phyloP scores from a whole-genome alignment of 2,797 vertebrate genomes.

The Intellagama lesueurii region DNA sequence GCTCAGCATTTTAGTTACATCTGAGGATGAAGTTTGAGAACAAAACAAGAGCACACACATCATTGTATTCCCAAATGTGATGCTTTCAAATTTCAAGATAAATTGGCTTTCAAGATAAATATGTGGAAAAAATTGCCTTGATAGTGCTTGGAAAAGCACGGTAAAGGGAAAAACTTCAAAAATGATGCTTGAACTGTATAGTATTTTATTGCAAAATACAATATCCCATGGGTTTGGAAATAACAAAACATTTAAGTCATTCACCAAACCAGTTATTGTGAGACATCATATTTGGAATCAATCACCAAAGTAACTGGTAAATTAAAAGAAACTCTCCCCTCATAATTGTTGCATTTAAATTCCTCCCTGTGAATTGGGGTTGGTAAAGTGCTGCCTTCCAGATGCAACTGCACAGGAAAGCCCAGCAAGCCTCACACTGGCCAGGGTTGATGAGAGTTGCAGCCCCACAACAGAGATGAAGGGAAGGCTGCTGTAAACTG shows the following conservation, averaged over 20 bases:
- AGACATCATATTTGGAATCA: background rate
- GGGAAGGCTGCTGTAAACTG: too few relatives aligned
- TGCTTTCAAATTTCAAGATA: slow-evolving; percentile 2
- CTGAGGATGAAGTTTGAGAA: background rate
- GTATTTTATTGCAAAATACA: background rate
- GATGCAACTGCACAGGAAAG: too few relatives aligned
- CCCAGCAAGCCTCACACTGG: too few relatives aligned
- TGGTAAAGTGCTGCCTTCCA: too few relatives aligned
- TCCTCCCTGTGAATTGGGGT: background rate
- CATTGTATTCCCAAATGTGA: background rate
- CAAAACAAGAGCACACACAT: background rate
- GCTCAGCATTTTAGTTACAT: slow-evolving; percentile 6
- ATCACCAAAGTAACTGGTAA: background rate
- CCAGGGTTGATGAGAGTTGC: too few relatives aligned
- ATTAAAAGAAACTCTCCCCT: background rate
- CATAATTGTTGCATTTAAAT: background rate
- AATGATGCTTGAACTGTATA: background rate
- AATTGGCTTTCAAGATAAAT: too few relatives aligned
- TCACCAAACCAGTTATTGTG: background rate
- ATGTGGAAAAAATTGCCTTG: background rate
- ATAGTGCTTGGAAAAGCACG: background rate
- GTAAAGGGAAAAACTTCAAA: background rate
- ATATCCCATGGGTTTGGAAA: background rate
- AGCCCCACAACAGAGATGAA: too few relatives aligned
- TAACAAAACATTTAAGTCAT: background rate